Conservation (phyloP, 1,140 invertebrate genomes). For the Trialeurodes vaporariorum region DNA sequence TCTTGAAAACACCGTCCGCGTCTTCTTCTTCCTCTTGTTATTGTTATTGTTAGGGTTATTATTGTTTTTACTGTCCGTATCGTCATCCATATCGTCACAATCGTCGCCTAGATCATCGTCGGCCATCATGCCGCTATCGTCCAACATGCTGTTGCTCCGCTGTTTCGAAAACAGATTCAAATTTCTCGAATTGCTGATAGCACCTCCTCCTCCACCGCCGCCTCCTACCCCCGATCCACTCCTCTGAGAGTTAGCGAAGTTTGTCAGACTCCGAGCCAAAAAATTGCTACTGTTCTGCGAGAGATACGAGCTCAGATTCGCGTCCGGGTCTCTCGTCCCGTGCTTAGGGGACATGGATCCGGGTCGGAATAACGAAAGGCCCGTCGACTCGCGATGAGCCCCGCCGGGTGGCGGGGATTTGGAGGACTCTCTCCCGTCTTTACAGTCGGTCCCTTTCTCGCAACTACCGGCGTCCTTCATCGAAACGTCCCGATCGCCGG, state of each 20-base stretch:
- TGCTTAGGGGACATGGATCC: conserved; percentile 5
- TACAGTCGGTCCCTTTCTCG: conserved; percentile 30
- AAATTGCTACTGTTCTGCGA: not conserved
- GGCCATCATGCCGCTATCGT: conserved; percentile 39
- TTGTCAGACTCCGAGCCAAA: not conserved
- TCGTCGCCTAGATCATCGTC: conserved; percentile 43
- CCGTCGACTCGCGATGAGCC: too few species aligned
- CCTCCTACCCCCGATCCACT: too few species aligned
- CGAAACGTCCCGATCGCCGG: conserved; percentile 28
- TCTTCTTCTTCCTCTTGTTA: conserved; percentile 93
- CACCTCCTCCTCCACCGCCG: not conserved
- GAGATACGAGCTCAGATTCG: not conserved
- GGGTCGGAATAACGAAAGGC: conserved; percentile 16
- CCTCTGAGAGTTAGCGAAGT: too few species aligned
- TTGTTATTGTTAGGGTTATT: conserved; percentile 41
- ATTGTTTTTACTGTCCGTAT: conserved; percentile 30
- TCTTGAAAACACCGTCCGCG: conserved; percentile 91
- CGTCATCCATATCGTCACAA: conserved; percentile 39
- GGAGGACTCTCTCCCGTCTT: conserved; percentile 6
- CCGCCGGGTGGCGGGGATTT: too few species aligned
- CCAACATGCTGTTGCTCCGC: conserved; percentile 46
- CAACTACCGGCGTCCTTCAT: conserved; percentile 32
- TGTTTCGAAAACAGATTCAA: too few species aligned
- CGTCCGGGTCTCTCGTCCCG: conserved; percentile 4
- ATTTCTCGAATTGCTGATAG: too few species aligned